Conservation (phyloP, 2,888 invertebrate species). For the Crioceris asparagi region DNA sequence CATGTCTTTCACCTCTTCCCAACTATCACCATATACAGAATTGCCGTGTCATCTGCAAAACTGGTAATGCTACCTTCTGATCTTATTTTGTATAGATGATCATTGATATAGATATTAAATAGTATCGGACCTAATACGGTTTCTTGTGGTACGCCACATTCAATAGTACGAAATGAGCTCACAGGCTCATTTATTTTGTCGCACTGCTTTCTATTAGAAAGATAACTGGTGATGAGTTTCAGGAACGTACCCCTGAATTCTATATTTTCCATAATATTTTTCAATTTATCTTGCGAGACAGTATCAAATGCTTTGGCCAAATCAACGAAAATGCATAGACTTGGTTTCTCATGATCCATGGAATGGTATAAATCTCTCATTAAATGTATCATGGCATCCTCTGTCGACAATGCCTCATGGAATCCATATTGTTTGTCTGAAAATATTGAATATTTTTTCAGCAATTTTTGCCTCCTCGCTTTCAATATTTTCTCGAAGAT, state of each 20-base stretch:
- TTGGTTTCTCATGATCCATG: not conserved
- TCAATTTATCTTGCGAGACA: not conserved
- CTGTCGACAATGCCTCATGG: no score
- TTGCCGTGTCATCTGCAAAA: not conserved
- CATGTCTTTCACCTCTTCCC: not conserved
- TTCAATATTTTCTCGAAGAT: no score
- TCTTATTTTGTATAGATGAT: not conserved
- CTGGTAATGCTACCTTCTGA: not conserved
- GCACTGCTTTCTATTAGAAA: not conserved
- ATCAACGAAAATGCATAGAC: not conserved
- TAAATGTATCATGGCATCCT: no score
- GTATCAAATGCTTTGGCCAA: not conserved
- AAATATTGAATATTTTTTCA: no score
- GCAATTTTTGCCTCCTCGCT: no score
- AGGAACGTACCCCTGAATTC: not conserved
- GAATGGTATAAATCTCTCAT: no score
- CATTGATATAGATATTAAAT: not conserved
- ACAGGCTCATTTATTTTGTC: not conserved
- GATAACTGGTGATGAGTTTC: not conserved
- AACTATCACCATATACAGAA: not conserved
- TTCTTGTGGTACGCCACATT: not conserved
- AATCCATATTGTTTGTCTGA: no score
- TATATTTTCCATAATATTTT: not conserved
- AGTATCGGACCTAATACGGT: not conserved
- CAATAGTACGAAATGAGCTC: not conserved